Percentiles rank a stretch among this genome's conserved stretches.
Conservation (phyloP, 2,888 invertebrate species). For the Aethes cnicana region DNA sequence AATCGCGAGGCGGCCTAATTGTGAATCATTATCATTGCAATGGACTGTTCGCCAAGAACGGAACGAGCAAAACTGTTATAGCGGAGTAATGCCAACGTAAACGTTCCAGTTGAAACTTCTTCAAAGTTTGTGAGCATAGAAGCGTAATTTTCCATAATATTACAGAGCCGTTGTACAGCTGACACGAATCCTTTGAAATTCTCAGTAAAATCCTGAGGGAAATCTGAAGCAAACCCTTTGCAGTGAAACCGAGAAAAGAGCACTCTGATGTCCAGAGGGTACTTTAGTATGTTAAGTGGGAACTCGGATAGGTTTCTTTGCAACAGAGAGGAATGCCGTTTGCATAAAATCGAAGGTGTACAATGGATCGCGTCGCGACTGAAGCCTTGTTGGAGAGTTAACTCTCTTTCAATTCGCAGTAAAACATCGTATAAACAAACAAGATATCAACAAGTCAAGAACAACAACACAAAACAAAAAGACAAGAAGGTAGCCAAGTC, state of each 20-base stretch:
- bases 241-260: constrained; percentile 21
- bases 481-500: too few species aligned
- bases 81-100: constrained; percentile 4
- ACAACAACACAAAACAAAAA: too few species aligned
- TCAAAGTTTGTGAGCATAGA: not conserved
- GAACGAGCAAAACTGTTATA: constrained; percentile 17
- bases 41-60: constrained; percentile 14
- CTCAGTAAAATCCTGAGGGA: constrained; percentile 14
- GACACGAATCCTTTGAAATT: constrained; percentile 26
- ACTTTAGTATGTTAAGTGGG: constrained; percentile 14
- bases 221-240: constrained; percentile 22
- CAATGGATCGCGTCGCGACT: constrained; percentile 14
- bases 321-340: constrained; percentile 26
- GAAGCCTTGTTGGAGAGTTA: not conserved
- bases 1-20: constrained; percentile 21
- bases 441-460: too few species aligned
- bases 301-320: constrained; percentile 28
- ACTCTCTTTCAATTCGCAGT: too few species aligned
- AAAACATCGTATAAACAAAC: too few species aligned
- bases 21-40: constrained; percentile 17
- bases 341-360: constrained; percentile 30
- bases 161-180: not conserved
- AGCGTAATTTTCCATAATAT: not conserved
- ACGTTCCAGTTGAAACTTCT: not conserved
- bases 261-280: constrained; percentile 25